Percentiles rank a stretch among this genome's conserved stretches.
These are phyloP conservation scores for Spea multiplicata DNA, from an alignment of 2,113 vertebrate genomes.

Conservation along the genomic window DNA sequence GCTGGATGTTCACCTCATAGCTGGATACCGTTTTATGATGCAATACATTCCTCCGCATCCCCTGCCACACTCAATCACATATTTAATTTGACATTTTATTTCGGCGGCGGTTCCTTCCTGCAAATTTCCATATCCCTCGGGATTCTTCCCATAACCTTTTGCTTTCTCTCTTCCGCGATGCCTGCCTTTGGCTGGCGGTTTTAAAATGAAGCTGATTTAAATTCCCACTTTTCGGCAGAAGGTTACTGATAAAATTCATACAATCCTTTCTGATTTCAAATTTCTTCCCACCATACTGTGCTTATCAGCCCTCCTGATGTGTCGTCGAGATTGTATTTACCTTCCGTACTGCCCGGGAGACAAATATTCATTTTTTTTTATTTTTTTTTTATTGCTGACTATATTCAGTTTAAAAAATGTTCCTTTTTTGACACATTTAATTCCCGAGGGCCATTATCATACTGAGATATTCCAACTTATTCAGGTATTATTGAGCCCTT, in stretches of 20 bases:
- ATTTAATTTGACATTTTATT: constrained; percentile 56
- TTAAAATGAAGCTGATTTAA: constrained; percentile 1
- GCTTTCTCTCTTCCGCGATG: too few species aligned
- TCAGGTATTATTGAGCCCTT: too few species aligned
- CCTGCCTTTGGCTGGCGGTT: neutral
- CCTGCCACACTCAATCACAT: constrained; percentile 59
- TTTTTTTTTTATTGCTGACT: too few species aligned
- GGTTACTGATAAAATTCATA: constrained; percentile 5
- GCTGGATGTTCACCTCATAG: constrained; percentile 10
- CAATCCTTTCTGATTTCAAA: neutral
- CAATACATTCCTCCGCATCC: constrained; percentile 28
- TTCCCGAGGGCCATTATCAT: too few species aligned
- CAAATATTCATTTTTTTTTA: too few species aligned
- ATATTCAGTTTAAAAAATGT: too few species aligned
- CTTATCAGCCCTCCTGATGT: neutral
- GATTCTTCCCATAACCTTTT: neutral
- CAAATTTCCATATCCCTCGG: neutral
- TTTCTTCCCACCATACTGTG: neutral
- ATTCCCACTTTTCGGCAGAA: neutral
- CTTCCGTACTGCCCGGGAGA: too few species aligned
- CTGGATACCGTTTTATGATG: constrained; percentile 20
- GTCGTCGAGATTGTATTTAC: too few species aligned
- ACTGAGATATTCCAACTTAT: too few species aligned
- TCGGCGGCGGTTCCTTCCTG: constrained; percentile 39
- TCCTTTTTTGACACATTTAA: too few species aligned